These are phyloP conservation scores for Sturnus vulgaris DNA, from an alignment of 2,113 vertebrate genomes.

Conservation along the genomic window DNA sequence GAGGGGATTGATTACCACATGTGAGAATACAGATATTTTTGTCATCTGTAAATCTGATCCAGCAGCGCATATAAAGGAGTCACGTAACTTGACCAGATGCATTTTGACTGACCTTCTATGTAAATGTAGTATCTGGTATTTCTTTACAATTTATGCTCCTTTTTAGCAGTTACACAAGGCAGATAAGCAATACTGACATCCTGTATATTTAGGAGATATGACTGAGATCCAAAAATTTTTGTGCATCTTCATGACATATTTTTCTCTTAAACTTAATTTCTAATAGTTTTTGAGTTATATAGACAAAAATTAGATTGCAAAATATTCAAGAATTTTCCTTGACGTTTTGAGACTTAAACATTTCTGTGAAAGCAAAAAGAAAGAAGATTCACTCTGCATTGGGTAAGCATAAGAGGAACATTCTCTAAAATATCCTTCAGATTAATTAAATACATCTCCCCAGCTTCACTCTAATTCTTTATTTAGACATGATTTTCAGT, in stretches of 20 bases:
- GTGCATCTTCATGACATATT: not conserved
- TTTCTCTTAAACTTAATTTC: not conserved
- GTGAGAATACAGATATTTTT: not conserved
- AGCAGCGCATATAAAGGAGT: not conserved
- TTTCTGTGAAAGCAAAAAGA: not conserved
- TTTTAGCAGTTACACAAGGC: not conserved
- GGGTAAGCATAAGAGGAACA: not conserved
- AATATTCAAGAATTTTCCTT: not conserved
- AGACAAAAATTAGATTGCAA: not conserved
- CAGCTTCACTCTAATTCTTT: not conserved
- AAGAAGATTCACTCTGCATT: not conserved
- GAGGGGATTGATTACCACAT: not conserved
- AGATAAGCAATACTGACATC: not conserved
- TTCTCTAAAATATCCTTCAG: not conserved
- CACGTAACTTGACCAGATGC: not conserved
- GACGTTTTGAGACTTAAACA: not conserved
- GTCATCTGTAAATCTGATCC: not conserved
- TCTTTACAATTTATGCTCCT: not conserved
- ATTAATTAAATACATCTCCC: not conserved
- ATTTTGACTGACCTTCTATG: not conserved
- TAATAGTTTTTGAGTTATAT: not conserved
- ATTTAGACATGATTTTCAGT: not conserved
- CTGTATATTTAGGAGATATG: not conserved
- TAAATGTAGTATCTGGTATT: not conserved
- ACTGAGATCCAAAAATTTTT: not conserved